Evolutionary conservation across 2,888 invertebrate species (phyloP).

Genomic region (Sphecodes monilicornis): DNA sequence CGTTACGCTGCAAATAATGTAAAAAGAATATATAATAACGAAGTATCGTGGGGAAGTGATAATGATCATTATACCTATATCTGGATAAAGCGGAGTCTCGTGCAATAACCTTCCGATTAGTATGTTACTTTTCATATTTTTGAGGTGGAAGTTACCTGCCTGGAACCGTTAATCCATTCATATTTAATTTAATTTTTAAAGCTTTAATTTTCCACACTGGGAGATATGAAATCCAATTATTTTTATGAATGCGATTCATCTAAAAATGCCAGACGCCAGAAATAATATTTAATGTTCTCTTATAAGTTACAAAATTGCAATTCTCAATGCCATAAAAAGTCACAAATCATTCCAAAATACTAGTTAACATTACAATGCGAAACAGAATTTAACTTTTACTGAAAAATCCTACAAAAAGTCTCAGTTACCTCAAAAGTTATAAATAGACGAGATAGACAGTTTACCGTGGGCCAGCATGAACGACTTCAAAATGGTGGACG

Average conservation of each 20-base stretch:
- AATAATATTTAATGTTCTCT: background rate
- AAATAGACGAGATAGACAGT: background rate
- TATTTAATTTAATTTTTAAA: background rate
- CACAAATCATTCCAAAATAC: background rate
- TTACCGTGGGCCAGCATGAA: no score
- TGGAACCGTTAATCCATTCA: background rate
- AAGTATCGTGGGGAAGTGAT: background rate
- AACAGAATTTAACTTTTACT: no score
- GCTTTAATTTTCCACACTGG: background rate
- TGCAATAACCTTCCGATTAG: background rate
- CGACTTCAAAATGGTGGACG: no score
- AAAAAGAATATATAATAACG: background rate
- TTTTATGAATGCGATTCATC: background rate
- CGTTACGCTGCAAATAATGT: background rate
- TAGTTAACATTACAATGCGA: no score
- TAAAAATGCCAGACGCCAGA: background rate
- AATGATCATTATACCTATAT: background rate
- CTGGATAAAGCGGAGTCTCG: background rate
- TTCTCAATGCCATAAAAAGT: background rate
- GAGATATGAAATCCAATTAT: background rate
- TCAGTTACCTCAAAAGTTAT: background rate
- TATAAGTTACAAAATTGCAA: background rate
- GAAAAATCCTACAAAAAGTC: background rate
- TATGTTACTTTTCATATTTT: background rate
- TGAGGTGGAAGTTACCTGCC: background rate